Base-by-base conservation (phyloP, 2,113 vertebrate genomes). In the Sapajus apella region DNA sequence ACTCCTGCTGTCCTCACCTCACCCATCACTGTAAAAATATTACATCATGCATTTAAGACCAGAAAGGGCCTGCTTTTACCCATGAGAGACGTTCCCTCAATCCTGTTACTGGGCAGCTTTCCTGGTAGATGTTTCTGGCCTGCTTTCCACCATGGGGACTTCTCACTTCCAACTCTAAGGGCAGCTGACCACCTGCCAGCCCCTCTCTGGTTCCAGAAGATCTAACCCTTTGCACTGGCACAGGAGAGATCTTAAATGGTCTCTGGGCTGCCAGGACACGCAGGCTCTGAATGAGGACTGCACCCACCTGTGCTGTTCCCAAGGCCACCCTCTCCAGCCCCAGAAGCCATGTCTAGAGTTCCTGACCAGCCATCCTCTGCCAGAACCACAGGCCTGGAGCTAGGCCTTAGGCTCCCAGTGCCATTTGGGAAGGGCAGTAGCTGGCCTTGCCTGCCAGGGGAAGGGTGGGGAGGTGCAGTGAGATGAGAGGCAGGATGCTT, bases 31-130 rank as follows among this genome's bases (percentile, higher is more conserved):
- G 73, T 91, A 91, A 94, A 85, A 70, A 81, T 94, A 47, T 89
- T 87, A 84, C 55, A 32, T 94, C 76, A 35, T 11, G 30, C 61
- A 81, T 75, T n/a, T 68, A 56, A 90, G 81, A 66, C 70, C 97
- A 98, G 97, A 82, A 94, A 88, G 93, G 95, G 90, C n/a, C 72
- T 88, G 95, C 91, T 94, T 52, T 82, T 95, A 89, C 89, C 89
- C 77, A 35, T 21, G 66, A 25, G 40, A 81, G 64, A 61, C 73
- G 2, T 2, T 10, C 12, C 83, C 32, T 21, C 17, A 5, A 35
- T n/a, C 52, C 35, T 35, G 4, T 52, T 84, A 58, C 37, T 9
- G 35, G 52, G 75, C 61, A 13, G 70, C 82, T 27, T 56, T 50
- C 43, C 70, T 91, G 56, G 50, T 18, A 9, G 66, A 64, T 11